Base-by-base conservation (phyloP, 2,797 vertebrate genomes). In the Crenichthys baileyi region DNA sequence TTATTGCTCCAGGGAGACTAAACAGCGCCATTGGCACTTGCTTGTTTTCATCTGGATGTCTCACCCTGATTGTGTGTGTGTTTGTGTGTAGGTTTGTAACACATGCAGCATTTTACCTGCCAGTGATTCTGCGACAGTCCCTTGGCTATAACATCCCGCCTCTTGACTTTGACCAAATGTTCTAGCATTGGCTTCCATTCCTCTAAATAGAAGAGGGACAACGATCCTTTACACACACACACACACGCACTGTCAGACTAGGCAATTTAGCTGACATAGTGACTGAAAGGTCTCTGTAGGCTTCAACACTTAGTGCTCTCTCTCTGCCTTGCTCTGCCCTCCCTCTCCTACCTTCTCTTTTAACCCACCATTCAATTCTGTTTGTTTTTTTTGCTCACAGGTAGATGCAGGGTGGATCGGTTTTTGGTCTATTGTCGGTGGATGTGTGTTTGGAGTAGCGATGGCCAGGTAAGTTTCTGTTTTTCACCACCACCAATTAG, bases 381-480 rank as follows among this genome's bases (percentile, higher is more conserved):
- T 72, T 44, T 11, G 72, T 76, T 72, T 46, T 44, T 31, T 75
- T 75, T 73, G 36, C 44, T 31, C n/a, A 18, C 94, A 99, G 98
- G 96, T 99, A 78, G 97, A 99, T 83, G 98, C 98, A 73, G 98
- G 98, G 84, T 99, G 98, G 98, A 98, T 99, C 85, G 98, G 98
- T 73, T 99, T 99, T 95, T 99, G 98, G 98, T 99, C 98, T 31
- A 95, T 95, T 56, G 93, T 99, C 76, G 98, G 98, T 75, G 98
- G 98, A 74, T 99, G 98, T 91, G 95, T 99, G 85, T 96, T 99
- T 91, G 98, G 98, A 85, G 96, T 99, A 85, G 97, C 96, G 22
- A 97, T 99, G 94, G 98, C 98, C 90, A 97, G 98, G 98, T 99
- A 91, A 94, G 93, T 44, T 71, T 31, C 31, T 31, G 31, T 53